Evolutionary conservation across 1,140 invertebrate genomes (phyloP).

Genomic region (Bombus breviceps): DNA sequence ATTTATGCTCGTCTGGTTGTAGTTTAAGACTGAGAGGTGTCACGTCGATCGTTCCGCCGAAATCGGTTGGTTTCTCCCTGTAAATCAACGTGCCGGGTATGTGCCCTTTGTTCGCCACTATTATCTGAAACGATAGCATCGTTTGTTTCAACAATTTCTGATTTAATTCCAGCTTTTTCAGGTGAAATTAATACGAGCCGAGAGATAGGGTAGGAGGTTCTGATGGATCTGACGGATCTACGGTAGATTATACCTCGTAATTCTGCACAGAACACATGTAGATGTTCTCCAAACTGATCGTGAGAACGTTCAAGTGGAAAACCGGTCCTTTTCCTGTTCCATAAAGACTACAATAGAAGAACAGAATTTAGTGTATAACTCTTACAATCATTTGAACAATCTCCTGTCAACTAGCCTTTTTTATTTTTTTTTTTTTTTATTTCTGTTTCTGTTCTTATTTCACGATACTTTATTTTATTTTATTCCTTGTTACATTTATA

Average conservation of each 20-base stretch:
- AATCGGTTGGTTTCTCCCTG: slow-evolving; percentile 58
- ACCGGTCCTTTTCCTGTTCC: slow-evolving; percentile 74
- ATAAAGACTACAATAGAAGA: slow-evolving; percentile 48
- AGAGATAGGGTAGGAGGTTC: neutral
- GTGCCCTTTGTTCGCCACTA: slow-evolving; percentile 70
- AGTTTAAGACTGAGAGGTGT: slow-evolving; percentile 59
- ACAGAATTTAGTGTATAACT: neutral
- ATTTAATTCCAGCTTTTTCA: neutral
- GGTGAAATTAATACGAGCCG: neutral
- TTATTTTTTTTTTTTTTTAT: too few relatives aligned
- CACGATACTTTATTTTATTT: too few relatives aligned
- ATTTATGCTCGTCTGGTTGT: slow-evolving; percentile 62
- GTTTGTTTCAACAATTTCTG: neutral
- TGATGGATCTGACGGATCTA: neutral
- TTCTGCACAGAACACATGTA: slow-evolving; percentile 72
- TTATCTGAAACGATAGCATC: slow-evolving; percentile 58
- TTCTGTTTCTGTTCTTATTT: neutral
- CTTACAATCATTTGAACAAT: neutral
- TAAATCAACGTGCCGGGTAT: slow-evolving; percentile 71
- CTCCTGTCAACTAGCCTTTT: neutral
- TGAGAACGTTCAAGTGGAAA: slow-evolving; percentile 73
- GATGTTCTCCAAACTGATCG: slow-evolving; percentile 69
- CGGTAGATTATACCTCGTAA: slow-evolving; percentile 70
- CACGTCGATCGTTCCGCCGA: slow-evolving; percentile 67
- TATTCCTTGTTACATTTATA: too few relatives aligned